Base-by-base conservation (phyloP, 2,888 invertebrate species). In the Leucophenga maculata region DNA sequence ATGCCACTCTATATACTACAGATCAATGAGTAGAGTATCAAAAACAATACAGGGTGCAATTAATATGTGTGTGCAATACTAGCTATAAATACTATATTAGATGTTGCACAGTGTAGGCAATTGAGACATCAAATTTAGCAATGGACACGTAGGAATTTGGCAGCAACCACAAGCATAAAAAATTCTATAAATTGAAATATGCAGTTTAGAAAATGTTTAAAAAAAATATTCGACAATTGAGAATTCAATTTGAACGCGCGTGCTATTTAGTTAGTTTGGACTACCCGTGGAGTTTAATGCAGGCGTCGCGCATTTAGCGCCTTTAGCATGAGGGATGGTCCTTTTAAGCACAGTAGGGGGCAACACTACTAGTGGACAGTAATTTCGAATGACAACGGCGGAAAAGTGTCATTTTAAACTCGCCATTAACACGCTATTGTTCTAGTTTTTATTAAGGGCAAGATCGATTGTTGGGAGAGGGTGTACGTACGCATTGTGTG, bases 351-450 rank as follows among this genome's bases (percentile, higher is more conserved):
- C 62, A 64, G 62, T 48, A 46, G 62, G 62, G 20, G 62, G 62
- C 20, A 22, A 13, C 22, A n/a, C n/a, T n/a, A 50, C n/a, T 8
- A 50, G 50, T 50, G 50, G 18, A 50, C 39, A 3, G n/a, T 50
- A 50, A 50, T 18, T 48, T 64, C 22, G 22, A 6, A 18, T 50
- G 50, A 16, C 69, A 74, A 71, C 64, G 67, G n/a, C n/a, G n/a
- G n/a, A 73, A 72, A 75, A 80, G 82, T 85, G 85, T 85, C 85
- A 85, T 74, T 83, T 84, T 84, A 77, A 78, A 84, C 76, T 76
- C 75, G 78, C 77, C 79, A 85, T 80, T 84, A 83, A 80, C 84
- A 84, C 83, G 83, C 85, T 73, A 85, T 83, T 83, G 83, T 83
- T 76, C 73, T 72, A 70, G 69, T 59, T 57, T 73, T 75, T 75